Base-by-base conservation (phyloP, 2,888 invertebrate species). In the Oxytorus armatus region DNA sequence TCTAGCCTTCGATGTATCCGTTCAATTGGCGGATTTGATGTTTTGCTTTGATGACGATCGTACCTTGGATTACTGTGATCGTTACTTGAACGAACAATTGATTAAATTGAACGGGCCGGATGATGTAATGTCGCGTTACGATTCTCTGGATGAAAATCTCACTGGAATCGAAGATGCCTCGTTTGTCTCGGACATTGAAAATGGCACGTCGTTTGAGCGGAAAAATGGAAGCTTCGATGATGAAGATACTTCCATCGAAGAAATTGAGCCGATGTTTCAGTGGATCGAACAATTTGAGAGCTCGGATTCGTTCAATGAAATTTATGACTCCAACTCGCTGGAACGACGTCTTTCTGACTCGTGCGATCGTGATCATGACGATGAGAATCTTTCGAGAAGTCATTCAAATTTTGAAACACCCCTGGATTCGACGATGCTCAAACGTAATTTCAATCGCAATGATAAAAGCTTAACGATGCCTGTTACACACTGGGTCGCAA, bases 261-360 rank as follows among this genome's bases (percentile, higher is more conserved):
- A 70, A 39, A 53, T 47, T n/a, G 39, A n/a, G 14, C 61, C 79
- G 4, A 72, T 77, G 14, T 49, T 59, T 10, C 39, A 53, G 8
- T 79, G 65, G 81, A 51, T 14, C 29, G 57, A 66, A 44, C 69
- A 68, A 11, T 77, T 77, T 36, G 72, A 82, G n/a, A 44, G 73
- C 25, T 79, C 68, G n/a, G 65, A 77, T 16, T 59, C 61, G 10
- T 3, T 39, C 18, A 8, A 61, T 0, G 68, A 78, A 3, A 29
- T 49, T 18, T 14, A 11, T 14, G 53, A 21, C 3, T n/a, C 33
- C 3, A 21, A 25, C 0, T 66, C 61, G 36, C 42, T 69, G 1
- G 63, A 73, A 8, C 51, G 73, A 69, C 23, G 44, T 23, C 47
- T 77, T n/a, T 73, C 47, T 8, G 69, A 68, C 7, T 66, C 77